phyloP scores from a whole-genome alignment of 2,888 invertebrate species.

The Lordiphosa fenestrarum region DNA sequence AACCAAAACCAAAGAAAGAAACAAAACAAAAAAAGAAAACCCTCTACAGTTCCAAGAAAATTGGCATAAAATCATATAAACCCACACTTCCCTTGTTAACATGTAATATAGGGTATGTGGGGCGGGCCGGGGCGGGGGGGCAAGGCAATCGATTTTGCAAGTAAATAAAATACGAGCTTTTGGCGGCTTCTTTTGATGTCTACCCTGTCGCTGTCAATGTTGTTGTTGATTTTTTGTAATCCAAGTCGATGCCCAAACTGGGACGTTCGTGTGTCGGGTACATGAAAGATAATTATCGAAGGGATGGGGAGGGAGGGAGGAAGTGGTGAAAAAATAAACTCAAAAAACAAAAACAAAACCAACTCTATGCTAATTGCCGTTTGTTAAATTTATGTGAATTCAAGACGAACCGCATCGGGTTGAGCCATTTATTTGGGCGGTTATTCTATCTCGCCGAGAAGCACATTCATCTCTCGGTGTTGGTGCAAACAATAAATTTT shows the following conservation, averaged over 20 bases:
- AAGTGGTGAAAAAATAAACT: not conserved
- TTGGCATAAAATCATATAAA: not conserved
- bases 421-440: slow-evolving; percentile 10
- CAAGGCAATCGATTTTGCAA: slow-evolving; percentile 7
- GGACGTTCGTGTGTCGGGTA: slow-evolving; percentile 9
- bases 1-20: too few species aligned
- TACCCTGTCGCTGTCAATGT: not conserved
- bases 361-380: slow-evolving; percentile 11
- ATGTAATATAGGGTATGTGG: slow-evolving; percentile 4
- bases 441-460: slow-evolving; percentile 4
- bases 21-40: too few species aligned
- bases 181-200: slow-evolving; percentile 5
- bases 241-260: slow-evolving; percentile 36
- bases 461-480: slow-evolving; percentile 36
- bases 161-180: slow-evolving; percentile 9
- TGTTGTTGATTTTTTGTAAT: slow-evolving; percentile 23
- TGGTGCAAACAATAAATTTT: slow-evolving; percentile 61
- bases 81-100: not conserved
- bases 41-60: too few species aligned
- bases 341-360: not conserved
- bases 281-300: slow-evolving; percentile 14
- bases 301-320: not conserved
- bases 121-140: too few species aligned
- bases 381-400: slow-evolving; percentile 9
- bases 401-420: slow-evolving; percentile 2